Base-by-base conservation (phyloP, 2,888 invertebrate genomes). In the Sabellastarte sp. region DNA sequence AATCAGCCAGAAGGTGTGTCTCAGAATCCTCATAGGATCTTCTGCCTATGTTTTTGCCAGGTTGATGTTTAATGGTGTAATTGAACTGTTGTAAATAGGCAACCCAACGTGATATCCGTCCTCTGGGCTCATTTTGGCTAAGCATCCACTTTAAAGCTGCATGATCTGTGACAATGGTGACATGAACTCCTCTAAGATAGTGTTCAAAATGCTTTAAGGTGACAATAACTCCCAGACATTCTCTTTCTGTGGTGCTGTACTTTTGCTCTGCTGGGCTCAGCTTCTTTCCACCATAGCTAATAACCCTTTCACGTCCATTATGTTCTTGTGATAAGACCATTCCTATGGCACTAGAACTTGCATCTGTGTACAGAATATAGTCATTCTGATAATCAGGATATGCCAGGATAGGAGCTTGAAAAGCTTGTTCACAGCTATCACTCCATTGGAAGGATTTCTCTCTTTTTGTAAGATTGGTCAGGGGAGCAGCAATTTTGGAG, bases 191-290 rank as follows among this genome's bases (percentile, higher is more conserved):
- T 41, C 41, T 20, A 32, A 59, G 4, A 50, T 41, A 41, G 24
- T 26, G 50, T 5, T 59, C 26, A 26, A 59, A 50, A 3, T 59
- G 41, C 33, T 41, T 26, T 5, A 58, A 24, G 28, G 26, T 24
- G 4, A 26, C 24, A 24, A 32, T 3, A 33, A 58, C 58, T 33
- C 33, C 41, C 41, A 58, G 41, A 24, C 20, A n/a, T 28, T 57
- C 57, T 28, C 33, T 57, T 24, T 59, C 26, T 28, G 41, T 58
- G 26, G 41, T 59, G 30, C 50, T 29, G 50, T 59, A 59, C 28
- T 30, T 32, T 10, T 26, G 24, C 28, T 50, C 15, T 3, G 28
- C 30, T n/a, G 15, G 26, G 15, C 2, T 41, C n/a, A 33, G 30
- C 33, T 10, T 59, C 50, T 41, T 59, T 10, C 33, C 20, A 10